Base-by-base conservation (phyloP, 2,888 invertebrate species). In the Clunio marinus region DNA sequence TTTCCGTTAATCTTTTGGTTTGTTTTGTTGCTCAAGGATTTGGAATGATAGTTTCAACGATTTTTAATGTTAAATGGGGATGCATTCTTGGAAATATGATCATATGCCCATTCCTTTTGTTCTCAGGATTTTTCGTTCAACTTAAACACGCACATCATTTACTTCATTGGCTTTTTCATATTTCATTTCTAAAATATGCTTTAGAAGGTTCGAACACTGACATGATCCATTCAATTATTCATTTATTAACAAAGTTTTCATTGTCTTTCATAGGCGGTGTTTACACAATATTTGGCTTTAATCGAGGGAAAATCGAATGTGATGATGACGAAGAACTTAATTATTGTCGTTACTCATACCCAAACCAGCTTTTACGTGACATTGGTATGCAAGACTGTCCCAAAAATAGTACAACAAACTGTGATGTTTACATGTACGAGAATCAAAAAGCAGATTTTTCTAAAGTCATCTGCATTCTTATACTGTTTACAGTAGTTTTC, bases 61-160 rank as follows among this genome's bases (percentile, higher is more conserved):
- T 87, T 41, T 86, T 93, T 74, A 86, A 83, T 74, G 82, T 93
- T 70, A 83, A 85, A 93, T 86, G 90, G 75, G 94, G 93, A 13
- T 91, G 93, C 3, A 87, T 95, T 74, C 85, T 96, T 75, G 96
- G 96, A 3, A 93, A 96, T 7, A 86, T 96, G 71, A 85, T 88
- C 73, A 86, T 91, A 71, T 85, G 92, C 77, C 96, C 96, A 0
- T 93, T 95, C 75, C 84, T 91, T 24, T 83, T 93, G 72, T 96
- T 96, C 80, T 93, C 93, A 68, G 96, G 96, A 4, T 96, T 95
- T 80, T 96, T 96, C 76, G 86, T 96, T 1, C 89, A 88, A 74
- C 83, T 90, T 73, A 84, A 84, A 73, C 92, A 94, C 73, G 89
- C 93, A 1, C 93, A 93, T 7, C 77, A 79, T 0, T 86, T 86